Conservation (phyloP, 2,113 vertebrate species). For the Cebus imitator region DNA sequence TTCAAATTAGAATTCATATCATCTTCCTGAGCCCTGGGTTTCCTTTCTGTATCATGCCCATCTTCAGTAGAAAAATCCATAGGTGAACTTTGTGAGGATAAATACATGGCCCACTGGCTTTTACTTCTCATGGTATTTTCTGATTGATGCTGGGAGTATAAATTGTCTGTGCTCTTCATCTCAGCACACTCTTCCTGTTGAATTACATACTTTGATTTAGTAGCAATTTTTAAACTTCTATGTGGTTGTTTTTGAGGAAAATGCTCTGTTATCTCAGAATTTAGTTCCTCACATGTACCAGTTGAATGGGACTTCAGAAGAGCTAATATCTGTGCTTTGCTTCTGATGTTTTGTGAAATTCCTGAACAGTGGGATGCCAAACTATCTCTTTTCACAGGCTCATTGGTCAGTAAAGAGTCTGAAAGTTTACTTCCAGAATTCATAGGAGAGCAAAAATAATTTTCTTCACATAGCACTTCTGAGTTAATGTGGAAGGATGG, state of each 20-base stretch:
- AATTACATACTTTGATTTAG: neutral
- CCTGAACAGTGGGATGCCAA: neutral
- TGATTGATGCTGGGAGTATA: neutral
- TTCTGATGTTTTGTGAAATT: conserved; percentile 80
- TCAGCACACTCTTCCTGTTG: neutral
- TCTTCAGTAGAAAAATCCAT: neutral
- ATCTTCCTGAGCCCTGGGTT: neutral
- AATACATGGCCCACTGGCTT: conserved; percentile 73
- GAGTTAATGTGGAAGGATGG: neutral
- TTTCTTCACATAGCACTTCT: conserved; percentile 4
- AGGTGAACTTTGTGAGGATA: conserved; percentile 34
- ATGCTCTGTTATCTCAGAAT: neutral
- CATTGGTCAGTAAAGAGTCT: neutral
- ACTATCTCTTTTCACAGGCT: neutral
- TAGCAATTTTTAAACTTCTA: neutral
- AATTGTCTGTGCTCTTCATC: neutral
- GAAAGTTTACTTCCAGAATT: neutral
- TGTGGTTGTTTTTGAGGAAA: conserved; percentile 7
- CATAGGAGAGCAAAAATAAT: neutral
- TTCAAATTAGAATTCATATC: conserved; percentile 29
- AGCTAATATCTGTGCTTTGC: conserved; percentile 85
- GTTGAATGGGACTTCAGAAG: conserved; percentile 78
- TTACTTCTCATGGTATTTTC: neutral
- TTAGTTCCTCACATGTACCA: neutral
- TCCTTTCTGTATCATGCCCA: neutral